Conservation (phyloP, 2,113 vertebrate genomes). For the human region DNA sequence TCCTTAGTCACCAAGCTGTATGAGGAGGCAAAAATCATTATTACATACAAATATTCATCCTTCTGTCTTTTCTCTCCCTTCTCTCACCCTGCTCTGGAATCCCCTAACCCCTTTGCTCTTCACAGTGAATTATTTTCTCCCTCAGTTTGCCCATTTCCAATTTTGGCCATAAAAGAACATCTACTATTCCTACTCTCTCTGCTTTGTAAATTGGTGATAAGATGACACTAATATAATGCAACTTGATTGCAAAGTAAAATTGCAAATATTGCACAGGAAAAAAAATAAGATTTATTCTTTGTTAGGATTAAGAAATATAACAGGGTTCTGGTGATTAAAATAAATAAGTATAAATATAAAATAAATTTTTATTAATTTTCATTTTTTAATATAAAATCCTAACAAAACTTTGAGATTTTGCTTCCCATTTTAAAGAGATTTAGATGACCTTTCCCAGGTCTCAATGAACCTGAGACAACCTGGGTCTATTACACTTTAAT, state of each 20-base stretch:
- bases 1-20: not conserved
- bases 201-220: not conserved
- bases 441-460: not conserved
- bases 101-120: not conserved
- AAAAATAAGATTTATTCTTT: not conserved
- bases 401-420: not conserved
- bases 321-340: not conserved
- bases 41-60: not conserved
- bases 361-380: constrained; percentile 1
- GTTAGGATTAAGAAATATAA: not conserved
- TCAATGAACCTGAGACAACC: not conserved
- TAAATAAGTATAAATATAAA: not conserved
- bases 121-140: not conserved
- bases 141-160: not conserved
- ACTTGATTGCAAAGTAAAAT: not conserved
- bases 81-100: not conserved
- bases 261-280: not conserved
- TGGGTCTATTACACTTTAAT: not conserved
- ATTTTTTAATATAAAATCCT: constrained; percentile 33
- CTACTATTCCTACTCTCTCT: not conserved
- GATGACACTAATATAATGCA: not conserved
- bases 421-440: not conserved
- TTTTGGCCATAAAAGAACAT: not conserved
- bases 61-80: not conserved
- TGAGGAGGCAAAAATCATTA: not conserved